Evolutionary conservation across 2,888 invertebrate genomes (phyloP).

Genomic region (Brachypterus glaber): DNA sequence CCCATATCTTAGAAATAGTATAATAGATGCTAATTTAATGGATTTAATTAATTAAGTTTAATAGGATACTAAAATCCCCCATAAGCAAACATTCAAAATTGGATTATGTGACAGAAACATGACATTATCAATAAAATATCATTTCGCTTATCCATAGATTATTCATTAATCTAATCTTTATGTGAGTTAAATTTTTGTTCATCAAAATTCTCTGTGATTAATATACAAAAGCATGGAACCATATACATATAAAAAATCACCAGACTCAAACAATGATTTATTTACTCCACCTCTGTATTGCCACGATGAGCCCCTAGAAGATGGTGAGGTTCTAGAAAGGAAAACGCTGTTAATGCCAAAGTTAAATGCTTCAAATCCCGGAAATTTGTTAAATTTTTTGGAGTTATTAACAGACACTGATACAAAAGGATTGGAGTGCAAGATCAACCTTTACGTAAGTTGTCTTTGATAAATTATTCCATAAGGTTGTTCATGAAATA

Average conservation of each 20-base stretch:
- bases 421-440: constrained; percentile 46
- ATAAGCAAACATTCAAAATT: constrained; percentile 27
- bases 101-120: constrained; percentile 28
- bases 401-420: constrained; percentile 45
- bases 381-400: constrained; percentile 46
- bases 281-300: constrained; percentile 29
- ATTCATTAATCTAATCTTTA: constrained; percentile 4
- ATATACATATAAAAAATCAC: constrained; percentile 15
- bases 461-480: no score
- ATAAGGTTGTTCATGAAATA: no score
- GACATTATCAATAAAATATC: constrained; percentile 25
- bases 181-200: neutral
- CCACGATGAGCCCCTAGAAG: constrained; percentile 16
- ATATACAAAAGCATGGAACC: constrained; percentile 6
- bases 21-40: constrained; percentile 10
- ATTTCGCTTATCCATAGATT: no score
- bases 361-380: constrained; percentile 48
- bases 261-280: constrained; percentile 25
- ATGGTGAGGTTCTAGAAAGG: constrained; percentile 14
- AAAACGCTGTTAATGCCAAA: constrained; percentile 23
- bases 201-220: constrained; percentile 25
- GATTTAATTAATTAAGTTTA: constrained; percentile 29
- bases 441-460: constrained; percentile 53
- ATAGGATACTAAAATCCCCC: constrained; percentile 22
- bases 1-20: neutral